These are phyloP conservation scores for Actinostola sp. DNA, from an alignment of 92 coral and sea anemone genomes.

Conservation along the genomic window DNA sequence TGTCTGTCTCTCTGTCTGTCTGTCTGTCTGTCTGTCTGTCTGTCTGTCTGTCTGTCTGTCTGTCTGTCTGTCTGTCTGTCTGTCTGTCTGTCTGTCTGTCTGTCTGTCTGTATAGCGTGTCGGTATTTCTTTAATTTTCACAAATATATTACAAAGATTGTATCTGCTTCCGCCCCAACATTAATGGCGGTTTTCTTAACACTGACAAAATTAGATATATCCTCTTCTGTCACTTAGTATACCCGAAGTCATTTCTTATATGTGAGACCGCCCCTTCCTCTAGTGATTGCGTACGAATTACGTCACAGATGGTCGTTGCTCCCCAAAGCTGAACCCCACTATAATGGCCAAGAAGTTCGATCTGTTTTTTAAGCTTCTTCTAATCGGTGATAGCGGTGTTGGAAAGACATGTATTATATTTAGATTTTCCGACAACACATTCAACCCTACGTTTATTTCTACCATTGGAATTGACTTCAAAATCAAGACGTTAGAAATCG, in stretches of 20 bases:
- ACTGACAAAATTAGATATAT: background rate
- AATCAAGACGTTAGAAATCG: conserved; percentile 84
- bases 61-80: no score
- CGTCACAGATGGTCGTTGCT: background rate
- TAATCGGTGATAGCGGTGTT: conserved; percentile 94
- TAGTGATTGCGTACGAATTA: background rate
- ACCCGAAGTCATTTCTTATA: background rate
- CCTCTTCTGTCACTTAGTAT: background rate
- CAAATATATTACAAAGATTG: background rate
- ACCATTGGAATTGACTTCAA: conserved; percentile 97
- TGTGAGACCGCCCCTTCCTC: conserved; percentile 4
- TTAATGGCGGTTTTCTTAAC: background rate
- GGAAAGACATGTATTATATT: conserved; percentile 93
- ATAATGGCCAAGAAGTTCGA: conserved; percentile 95
- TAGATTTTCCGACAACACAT: conserved; percentile 90
- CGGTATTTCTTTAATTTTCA: background rate
- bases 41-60: no score
- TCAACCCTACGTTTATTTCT: conserved; percentile 75
- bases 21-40: no score
- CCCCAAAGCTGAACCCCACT: background rate
- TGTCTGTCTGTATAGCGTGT: background rate
- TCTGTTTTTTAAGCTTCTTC: conserved; percentile 80
- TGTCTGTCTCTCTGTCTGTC: no score
- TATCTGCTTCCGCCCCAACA: background rate
- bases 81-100: conserved; percentile 14